phyloP scores from a whole-genome alignment of 2,888 invertebrate genomes.

The Pristionchus fissidentatus region DNA sequence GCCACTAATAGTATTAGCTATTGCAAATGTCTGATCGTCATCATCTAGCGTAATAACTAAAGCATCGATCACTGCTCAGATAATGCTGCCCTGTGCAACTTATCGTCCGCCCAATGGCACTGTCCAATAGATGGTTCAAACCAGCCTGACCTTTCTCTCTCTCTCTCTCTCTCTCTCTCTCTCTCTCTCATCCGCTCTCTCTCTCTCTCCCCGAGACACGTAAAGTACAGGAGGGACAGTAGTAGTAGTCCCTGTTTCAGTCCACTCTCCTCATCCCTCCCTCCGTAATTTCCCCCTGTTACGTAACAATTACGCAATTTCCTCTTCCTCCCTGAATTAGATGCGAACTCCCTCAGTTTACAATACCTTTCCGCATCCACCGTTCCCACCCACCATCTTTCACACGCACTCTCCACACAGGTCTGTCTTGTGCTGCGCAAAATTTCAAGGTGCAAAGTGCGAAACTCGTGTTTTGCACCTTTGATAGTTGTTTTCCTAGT shows the following conservation, averaged over 20 bases:
- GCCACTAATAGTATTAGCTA: too few relatives aligned
- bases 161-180: not conserved
- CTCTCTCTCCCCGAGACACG: not conserved
- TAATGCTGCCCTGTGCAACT: too few relatives aligned
- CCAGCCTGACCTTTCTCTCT: slow-evolving; percentile 15
- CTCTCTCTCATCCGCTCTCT: not conserved
- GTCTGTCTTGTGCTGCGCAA: not conserved
- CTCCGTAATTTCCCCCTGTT: not conserved
- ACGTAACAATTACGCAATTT: not conserved
- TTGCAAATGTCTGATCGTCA: too few relatives aligned
- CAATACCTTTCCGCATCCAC: not conserved
- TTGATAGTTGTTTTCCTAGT: too few relatives aligned
- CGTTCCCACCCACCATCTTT: not conserved
- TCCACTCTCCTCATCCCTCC: not conserved
- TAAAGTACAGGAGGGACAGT: not conserved
- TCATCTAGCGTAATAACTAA: too few relatives aligned
- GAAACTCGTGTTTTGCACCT: too few relatives aligned
- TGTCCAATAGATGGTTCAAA: not conserved
- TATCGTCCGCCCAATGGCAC: slow-evolving; percentile 22
- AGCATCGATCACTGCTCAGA: too few relatives aligned
- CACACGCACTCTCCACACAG: not conserved
- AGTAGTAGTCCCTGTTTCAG: not conserved
- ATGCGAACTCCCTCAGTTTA: not conserved
- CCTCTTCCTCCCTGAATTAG: not conserved
- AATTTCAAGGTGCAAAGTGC: too few relatives aligned